Evolutionary conservation across 1,140 invertebrate genomes (phyloP).

Genomic region (Sycophila sp.): DNA sequence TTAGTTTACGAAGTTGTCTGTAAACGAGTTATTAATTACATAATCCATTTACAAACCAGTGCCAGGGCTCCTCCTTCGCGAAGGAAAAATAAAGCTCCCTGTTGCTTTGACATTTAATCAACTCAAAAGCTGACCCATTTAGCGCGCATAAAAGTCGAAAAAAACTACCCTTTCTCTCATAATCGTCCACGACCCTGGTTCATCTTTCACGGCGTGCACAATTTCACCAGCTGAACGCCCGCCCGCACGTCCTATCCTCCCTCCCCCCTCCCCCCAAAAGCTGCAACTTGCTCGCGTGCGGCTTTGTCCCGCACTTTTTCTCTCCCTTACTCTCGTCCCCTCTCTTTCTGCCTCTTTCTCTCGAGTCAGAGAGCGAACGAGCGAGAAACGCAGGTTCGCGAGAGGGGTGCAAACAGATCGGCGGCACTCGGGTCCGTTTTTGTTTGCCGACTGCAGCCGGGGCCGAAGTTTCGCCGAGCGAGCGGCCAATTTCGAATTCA

Average conservation of each 20-base stretch:
- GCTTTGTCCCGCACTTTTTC: conserved; percentile 4
- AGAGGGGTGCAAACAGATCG: conserved; percentile 1
- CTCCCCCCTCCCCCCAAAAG: too few relatives aligned
- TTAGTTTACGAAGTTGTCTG: too few relatives aligned
- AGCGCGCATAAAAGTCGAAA: not conserved
- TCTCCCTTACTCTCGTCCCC: too few relatives aligned
- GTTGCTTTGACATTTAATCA: not conserved
- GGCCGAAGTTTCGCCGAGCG: not conserved
- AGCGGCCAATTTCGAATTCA: not conserved
- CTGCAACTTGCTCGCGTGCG: too few relatives aligned
- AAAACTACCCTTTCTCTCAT: not conserved
- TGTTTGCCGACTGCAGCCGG: not conserved
- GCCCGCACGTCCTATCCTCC: too few relatives aligned
- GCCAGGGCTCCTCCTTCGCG: too few relatives aligned
- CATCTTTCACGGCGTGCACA: not conserved
- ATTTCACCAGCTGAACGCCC: too few relatives aligned
- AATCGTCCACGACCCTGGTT: not conserved
- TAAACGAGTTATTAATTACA: too few relatives aligned
- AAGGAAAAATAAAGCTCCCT: too few relatives aligned
- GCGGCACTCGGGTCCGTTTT: not conserved
- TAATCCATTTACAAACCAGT: too few relatives aligned
- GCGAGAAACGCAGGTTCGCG: too few relatives aligned
- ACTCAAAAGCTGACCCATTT: not conserved
- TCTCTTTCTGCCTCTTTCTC: conserved; percentile 1
- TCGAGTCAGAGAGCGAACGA: not conserved